These are phyloP conservation scores for Rhizomys pruinosus DNA, from an alignment of 2,113 vertebrate genomes.

Conservation along the genomic window DNA sequence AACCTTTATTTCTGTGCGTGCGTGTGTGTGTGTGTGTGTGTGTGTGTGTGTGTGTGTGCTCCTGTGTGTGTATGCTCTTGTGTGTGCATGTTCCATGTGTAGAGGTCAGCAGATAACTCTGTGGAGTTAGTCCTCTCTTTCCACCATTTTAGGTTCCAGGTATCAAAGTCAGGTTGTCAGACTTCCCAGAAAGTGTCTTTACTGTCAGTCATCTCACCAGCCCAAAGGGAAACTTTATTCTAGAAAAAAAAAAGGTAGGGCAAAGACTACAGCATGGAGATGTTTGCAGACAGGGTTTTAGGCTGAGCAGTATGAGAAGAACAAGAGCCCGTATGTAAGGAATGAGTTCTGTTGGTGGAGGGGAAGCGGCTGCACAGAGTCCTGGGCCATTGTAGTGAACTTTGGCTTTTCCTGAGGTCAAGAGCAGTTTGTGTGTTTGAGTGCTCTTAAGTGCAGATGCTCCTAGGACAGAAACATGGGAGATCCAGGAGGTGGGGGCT, in stretches of 20 bases:
- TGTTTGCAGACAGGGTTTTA: background rate
- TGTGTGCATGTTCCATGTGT: background rate
- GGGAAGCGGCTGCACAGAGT: background rate
- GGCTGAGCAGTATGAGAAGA: background rate
- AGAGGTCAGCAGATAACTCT: background rate
- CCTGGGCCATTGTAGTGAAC: rapidly evolving
- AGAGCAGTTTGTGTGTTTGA: background rate
- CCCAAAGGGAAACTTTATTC: background rate
- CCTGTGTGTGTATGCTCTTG: background rate
- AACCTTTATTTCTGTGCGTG: no score
- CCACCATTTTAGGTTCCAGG: background rate
- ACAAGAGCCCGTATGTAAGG: background rate
- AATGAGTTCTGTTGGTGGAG: background rate
- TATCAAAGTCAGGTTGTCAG: background rate
- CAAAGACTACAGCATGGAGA: background rate
- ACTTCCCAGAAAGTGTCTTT: background rate
- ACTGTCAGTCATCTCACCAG: background rate
- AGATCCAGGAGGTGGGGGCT: background rate
- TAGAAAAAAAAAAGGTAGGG: background rate
- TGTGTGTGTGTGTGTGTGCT: background rate
- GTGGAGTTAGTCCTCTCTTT: background rate
- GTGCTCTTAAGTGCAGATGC: background rate
- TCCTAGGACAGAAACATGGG: background rate
- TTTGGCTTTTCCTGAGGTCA: background rate
- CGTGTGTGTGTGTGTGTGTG: background rate